Conservation (phyloP, 2,888 invertebrate genomes). For the Lasioglossum marginatum region DNA sequence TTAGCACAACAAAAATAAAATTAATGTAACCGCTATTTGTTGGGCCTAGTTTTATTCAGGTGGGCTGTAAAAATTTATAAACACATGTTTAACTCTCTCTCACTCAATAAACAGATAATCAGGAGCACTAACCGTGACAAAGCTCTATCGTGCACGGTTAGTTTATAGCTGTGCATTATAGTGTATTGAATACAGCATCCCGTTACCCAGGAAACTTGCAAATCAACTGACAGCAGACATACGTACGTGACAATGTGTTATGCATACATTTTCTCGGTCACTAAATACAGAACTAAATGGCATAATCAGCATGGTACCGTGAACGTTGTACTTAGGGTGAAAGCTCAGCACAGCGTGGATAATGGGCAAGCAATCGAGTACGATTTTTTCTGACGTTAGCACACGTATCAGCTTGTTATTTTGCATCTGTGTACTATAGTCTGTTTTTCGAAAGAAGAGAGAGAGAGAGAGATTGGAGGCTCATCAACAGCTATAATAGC, state of each 20-base stretch:
- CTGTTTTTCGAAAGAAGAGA: background rate
- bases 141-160: background rate
- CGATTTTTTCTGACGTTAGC: conserved; percentile 8
- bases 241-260: conserved; percentile 26
- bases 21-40: background rate
- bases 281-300: conserved; percentile 27
- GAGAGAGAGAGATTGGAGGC: background rate
- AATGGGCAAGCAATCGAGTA: conserved; percentile 12
- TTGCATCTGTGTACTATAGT: background rate
- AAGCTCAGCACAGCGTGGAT: conserved; percentile 28
- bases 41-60: background rate
- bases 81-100: background rate
- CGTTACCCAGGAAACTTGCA: conserved; percentile 13
- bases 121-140: conserved; percentile 5
- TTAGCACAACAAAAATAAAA: conserved; percentile 1
- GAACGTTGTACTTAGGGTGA: conserved; percentile 21
- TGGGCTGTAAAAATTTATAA: background rate
- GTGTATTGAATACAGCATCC: conserved; percentile 28
- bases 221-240: conserved; percentile 16
- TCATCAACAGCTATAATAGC: background rate
- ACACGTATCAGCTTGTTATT: background rate
- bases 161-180: conserved; percentile 35
- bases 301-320: conserved; percentile 23
- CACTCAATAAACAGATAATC: conserved; percentile 3
- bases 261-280: conserved; percentile 30